These are phyloP conservation scores for Spodoptera frugiperda DNA, from an alignment of 1,140 invertebrate species.

Conservation along the genomic window DNA sequence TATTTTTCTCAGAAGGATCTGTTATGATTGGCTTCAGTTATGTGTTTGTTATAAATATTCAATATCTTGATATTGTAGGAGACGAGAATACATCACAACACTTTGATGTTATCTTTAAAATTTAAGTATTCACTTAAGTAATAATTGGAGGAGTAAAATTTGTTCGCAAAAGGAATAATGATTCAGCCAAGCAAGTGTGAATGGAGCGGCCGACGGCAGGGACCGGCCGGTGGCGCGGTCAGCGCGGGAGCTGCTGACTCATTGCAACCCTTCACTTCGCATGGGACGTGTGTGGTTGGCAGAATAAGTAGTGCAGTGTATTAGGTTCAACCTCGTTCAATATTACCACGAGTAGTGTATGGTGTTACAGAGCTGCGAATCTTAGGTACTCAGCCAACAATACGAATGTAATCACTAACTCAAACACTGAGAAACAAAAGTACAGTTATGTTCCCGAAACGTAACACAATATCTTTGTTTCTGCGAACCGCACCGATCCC, in stretches of 20 bases:
- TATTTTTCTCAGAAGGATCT: conserved; percentile 46
- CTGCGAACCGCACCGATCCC: conserved; percentile 60
- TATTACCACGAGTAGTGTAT: too few species aligned
- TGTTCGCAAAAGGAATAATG: too few species aligned
- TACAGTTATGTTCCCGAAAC: conserved; percentile 31
- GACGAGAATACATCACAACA: too few species aligned
- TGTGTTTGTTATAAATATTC: too few species aligned
- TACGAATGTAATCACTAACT: conserved; percentile 8
- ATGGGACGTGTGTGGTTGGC: background rate
- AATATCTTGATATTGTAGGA: too few species aligned
- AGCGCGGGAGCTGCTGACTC: conserved; percentile 8
- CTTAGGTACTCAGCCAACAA: background rate
- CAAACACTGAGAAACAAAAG: conserved; percentile 38
- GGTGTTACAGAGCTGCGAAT: background rate
- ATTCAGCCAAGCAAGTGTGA: background rate
- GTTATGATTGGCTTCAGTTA: conserved; percentile 39
- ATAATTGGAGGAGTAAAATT: too few species aligned
- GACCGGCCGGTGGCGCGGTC: background rate
- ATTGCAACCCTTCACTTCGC: background rate
- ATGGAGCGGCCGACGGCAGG: background rate
- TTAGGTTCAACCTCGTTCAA: too few species aligned
- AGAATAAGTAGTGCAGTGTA: background rate
- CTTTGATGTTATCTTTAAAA: too few species aligned
- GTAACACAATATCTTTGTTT: conserved; percentile 43
- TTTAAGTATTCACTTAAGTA: too few species aligned